Conservation (phyloP, 1,140 invertebrate species). For the Drosophila hydei region DNA sequence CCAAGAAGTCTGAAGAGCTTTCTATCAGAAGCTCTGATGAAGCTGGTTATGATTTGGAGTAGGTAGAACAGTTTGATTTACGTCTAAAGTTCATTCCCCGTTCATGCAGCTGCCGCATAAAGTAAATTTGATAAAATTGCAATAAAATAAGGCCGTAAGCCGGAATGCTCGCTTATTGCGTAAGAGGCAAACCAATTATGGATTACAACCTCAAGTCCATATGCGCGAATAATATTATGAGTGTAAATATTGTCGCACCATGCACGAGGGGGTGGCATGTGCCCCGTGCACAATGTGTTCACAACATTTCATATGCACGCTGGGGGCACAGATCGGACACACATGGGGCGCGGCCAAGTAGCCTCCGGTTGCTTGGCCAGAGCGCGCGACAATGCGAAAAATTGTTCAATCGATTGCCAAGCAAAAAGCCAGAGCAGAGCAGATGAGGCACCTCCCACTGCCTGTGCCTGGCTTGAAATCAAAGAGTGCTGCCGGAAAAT, state of each 20-base stretch:
- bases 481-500: constrained; percentile 36
- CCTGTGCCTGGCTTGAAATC: constrained; percentile 17
- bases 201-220: constrained; percentile 77
- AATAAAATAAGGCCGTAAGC: neutral
- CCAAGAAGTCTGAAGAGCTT: neutral
- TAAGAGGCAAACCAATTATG: constrained; percentile 72
- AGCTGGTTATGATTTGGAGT: too few species aligned
- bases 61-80: too few species aligned
- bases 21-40: too few species aligned
- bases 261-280: neutral
- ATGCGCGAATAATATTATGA: constrained; percentile 76
- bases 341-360: constrained; percentile 67
- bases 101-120: neutral
- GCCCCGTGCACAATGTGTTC: constrained; percentile 3
- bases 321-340: constrained; percentile 67
- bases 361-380: constrained; percentile 72
- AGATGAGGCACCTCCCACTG: neutral
- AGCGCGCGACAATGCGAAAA: constrained; percentile 78
- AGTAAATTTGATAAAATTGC: neutral
- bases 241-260: constrained; percentile 63
- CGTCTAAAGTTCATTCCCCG: too few species aligned
- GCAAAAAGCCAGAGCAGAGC: neutral
- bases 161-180: constrained; percentile 35
- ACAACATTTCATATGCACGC: constrained; percentile 72
- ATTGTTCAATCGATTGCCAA: constrained; percentile 77